Evolutionary conservation across 2,888 invertebrate genomes (phyloP).

Genomic region (Drosophila vallismaia): DNA sequence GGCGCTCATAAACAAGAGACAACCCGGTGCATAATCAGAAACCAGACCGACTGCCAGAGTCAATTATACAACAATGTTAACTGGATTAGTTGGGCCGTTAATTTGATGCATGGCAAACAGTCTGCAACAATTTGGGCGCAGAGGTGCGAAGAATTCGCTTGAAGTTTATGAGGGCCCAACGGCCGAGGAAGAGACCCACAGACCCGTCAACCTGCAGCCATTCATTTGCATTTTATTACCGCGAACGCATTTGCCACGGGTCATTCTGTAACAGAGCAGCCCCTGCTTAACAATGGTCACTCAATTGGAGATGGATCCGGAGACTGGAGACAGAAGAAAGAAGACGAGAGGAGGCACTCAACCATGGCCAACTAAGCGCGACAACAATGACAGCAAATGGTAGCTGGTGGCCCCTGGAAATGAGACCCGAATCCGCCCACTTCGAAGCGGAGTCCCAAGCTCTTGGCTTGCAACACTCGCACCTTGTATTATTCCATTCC

Average conservation of each 20-base stretch:
- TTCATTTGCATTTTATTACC: slow-evolving; percentile 79
- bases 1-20: slow-evolving; percentile 57
- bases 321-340: slow-evolving; percentile 43
- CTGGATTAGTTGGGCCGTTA: slow-evolving; percentile 72
- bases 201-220: slow-evolving; percentile 45
- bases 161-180: slow-evolving; percentile 61
- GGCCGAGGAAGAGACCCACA: neutral
- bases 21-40: slow-evolving; percentile 26
- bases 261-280: slow-evolving; percentile 71
- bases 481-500: slow-evolving; percentile 45
- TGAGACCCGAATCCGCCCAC: slow-evolving; percentile 10
- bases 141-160: slow-evolving; percentile 70
- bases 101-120: slow-evolving; percentile 69
- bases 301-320: slow-evolving; percentile 66
- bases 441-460: neutral
- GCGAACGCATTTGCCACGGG: slow-evolving; percentile 75
- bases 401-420: slow-evolving; percentile 12
- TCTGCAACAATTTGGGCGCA: slow-evolving; percentile 68
- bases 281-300: slow-evolving; percentile 72
- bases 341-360: slow-evolving; percentile 51
- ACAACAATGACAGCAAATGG: slow-evolving; percentile 67
- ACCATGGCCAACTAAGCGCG: slow-evolving; percentile 73
- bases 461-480: slow-evolving; percentile 63
- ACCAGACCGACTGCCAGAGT: slow-evolving; percentile 53
- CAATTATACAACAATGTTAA: slow-evolving; percentile 73